Evolutionary conservation across 1,140 invertebrate species (phyloP).

Genomic region (Drosophila kanapiae): DNA sequence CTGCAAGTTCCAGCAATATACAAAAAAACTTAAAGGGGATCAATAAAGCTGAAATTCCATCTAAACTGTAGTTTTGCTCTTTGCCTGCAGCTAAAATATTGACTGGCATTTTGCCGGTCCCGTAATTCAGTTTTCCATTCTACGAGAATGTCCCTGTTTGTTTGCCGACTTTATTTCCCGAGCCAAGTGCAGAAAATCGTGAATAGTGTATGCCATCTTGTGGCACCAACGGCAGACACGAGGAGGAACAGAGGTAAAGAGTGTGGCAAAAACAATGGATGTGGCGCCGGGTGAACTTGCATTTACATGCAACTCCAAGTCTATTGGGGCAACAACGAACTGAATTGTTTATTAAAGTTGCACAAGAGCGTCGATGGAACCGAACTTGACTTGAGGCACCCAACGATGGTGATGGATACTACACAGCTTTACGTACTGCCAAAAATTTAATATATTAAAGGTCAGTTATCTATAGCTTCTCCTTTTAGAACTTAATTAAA

Average conservation of each 20-base stretch:
- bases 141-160: constrained; percentile 22
- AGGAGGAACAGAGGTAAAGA: not conserved
- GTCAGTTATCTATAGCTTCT: too few relatives aligned
- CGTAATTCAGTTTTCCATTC: constrained; percentile 32
- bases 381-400: constrained; percentile 7
- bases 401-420: not conserved
- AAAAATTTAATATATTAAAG: not conserved
- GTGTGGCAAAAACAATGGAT: constrained; percentile 35
- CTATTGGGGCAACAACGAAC: constrained; percentile 29
- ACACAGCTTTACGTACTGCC: too few relatives aligned
- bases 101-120: constrained; percentile 32
- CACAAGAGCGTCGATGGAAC: constrained; percentile 24
- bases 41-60: constrained; percentile 14
- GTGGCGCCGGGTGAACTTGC: constrained; percentile 50
- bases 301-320: constrained; percentile 30
- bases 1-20: not conserved
- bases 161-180: constrained; percentile 42
- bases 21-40: constrained; percentile 6
- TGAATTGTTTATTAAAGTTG: constrained; percentile 64
- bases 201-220: constrained; percentile 43
- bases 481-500: not conserved
- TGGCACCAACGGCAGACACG: constrained; percentile 3
- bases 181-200: constrained; percentile 35
- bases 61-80: constrained; percentile 5
- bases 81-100: constrained; percentile 37